These are phyloP conservation scores for Hydraecia micacea DNA, from an alignment of 2,888 invertebrate genomes.

Conservation along the genomic window DNA sequence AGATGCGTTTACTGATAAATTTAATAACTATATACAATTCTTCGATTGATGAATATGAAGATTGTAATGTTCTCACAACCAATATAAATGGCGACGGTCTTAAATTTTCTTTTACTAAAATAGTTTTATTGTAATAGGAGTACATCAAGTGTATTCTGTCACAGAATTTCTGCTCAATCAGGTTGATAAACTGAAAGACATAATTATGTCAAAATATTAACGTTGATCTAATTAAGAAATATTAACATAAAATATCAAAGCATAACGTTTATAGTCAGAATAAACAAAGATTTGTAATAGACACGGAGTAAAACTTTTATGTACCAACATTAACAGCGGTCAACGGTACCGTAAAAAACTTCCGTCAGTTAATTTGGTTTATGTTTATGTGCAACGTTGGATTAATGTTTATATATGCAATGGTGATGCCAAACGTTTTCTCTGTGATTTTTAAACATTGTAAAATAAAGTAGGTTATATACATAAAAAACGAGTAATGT, in stretches of 20 bases:
- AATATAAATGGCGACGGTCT: background rate
- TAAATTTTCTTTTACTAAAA: background rate
- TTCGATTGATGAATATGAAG: background rate
- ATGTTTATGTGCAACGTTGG: constrained; percentile 68
- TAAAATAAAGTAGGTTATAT: constrained; percentile 20
- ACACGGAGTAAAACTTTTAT: constrained; percentile 61
- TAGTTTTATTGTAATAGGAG: too few species aligned
- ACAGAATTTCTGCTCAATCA: background rate
- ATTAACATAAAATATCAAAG: constrained; percentile 59
- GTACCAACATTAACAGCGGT: constrained; percentile 62
- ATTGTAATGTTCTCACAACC: background rate
- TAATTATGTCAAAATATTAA: constrained; percentile 26
- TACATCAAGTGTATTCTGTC: background rate
- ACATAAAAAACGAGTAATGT: background rate
- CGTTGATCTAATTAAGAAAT: constrained; percentile 39
- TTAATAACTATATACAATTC: background rate
- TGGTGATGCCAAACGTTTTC: constrained; percentile 18
- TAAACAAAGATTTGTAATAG: constrained; percentile 57
- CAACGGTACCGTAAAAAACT: constrained; percentile 72
- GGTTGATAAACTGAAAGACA: background rate
- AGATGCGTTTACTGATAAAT: background rate
- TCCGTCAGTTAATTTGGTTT: constrained; percentile 66
- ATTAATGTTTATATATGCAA: constrained; percentile 37
- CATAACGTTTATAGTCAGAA: constrained; percentile 39
- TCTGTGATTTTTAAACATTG: constrained; percentile 5